These are phyloP conservation scores for Phrynocephalus vlangalii DNA, from an alignment of 2,797 vertebrate genomes.

Conservation along the genomic window DNA sequence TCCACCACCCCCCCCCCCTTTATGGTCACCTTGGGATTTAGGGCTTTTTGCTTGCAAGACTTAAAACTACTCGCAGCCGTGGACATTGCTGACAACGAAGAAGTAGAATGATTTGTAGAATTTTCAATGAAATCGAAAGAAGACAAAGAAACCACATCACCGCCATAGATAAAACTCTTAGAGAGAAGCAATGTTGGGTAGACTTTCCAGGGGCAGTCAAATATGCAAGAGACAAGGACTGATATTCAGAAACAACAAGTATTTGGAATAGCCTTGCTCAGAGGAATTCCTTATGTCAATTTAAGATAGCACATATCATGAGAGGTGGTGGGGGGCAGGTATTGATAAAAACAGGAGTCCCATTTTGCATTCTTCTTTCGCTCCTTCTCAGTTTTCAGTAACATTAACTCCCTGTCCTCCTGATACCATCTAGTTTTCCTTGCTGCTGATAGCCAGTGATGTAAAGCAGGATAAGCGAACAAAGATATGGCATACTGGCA, in stretches of 20 bases:
- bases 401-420: neutral
- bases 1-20: neutral
- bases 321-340: neutral
- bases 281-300: neutral
- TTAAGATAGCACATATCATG: neutral
- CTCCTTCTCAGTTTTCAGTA: neutral
- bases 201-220: neutral
- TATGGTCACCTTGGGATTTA: conserved; percentile 7
- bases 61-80: conserved; percentile 1
- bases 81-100: neutral
- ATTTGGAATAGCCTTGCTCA: neutral
- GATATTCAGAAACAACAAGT: conserved; percentile 5
- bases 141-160: neutral
- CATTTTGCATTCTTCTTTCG: neutral
- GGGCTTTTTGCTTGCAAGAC: neutral
- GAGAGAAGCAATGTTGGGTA: neutral
- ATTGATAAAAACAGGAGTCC: neutral
- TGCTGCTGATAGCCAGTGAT: neutral
- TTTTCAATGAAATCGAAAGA: neutral
- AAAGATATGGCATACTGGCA: neutral
- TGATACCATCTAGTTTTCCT: neutral
- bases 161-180: neutral
- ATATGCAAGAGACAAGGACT: neutral
- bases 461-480: neutral
- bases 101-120: conserved; percentile 10